Evolutionary conservation across 2,797 vertebrate genomes (phyloP).

Genomic region (Lepilemur septentrionalis): DNA sequence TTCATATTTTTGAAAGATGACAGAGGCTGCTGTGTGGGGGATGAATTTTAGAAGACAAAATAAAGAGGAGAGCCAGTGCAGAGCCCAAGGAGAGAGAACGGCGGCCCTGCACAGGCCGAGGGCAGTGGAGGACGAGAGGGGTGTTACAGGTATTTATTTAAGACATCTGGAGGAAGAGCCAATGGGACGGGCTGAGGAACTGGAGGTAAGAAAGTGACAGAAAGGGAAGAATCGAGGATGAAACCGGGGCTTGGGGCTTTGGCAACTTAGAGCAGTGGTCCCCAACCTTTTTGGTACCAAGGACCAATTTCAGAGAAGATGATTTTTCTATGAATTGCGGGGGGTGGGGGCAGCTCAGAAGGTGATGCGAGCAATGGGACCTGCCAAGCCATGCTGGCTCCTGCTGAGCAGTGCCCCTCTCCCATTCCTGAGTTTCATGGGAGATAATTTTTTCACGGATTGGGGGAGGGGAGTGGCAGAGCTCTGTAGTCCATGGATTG

Average conservation of each 20-base stretch:
- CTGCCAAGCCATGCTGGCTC: too few species aligned
- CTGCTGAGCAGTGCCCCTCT: too few species aligned
- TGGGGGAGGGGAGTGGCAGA: too few species aligned
- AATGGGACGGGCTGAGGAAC: neutral
- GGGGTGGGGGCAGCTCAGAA: too few species aligned
- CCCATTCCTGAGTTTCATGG: too few species aligned
- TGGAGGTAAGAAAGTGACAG: neutral
- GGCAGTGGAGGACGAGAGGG: neutral
- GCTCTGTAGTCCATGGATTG: too few species aligned
- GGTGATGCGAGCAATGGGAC: too few species aligned
- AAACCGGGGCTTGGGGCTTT: neutral
- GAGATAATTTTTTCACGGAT: too few species aligned
- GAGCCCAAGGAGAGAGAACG: neutral
- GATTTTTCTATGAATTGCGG: too few species aligned
- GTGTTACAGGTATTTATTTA: neutral
- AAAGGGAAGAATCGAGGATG: neutral
- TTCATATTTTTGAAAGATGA: neutral
- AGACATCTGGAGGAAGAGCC: neutral
- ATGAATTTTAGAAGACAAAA: neutral
- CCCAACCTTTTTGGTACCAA: too few species aligned
- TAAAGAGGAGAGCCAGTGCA: neutral
- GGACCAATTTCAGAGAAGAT: too few species aligned
- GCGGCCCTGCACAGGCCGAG: fast-evolving
- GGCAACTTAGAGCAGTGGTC: neutral
- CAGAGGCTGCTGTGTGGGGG: neutral